phyloP scores from a whole-genome alignment of 1,140 invertebrate genomes.

The Paraescarpia echinospica region DNA sequence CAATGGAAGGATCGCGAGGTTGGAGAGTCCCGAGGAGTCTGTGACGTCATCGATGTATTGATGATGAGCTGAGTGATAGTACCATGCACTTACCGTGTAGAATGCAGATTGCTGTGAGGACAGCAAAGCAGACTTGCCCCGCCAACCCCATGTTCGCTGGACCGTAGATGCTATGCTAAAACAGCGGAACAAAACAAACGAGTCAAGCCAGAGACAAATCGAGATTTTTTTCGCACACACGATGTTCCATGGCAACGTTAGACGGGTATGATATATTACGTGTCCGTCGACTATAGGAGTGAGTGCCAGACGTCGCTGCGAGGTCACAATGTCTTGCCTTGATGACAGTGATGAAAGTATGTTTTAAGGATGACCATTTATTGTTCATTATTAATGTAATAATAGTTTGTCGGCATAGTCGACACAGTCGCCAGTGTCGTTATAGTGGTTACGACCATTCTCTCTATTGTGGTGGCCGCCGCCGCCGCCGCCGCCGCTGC shows the following conservation, averaged over 20 bases:
- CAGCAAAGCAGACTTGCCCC: neutral
- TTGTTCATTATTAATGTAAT: no score
- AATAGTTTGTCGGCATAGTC: no score
- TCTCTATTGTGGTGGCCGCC: no score
- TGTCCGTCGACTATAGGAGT: neutral
- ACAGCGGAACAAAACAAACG: neutral
- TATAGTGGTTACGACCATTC: no score
- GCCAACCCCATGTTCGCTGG: neutral
- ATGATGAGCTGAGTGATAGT: neutral
- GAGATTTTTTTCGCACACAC: neutral
- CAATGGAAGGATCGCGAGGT: no score
- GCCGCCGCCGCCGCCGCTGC: no score
- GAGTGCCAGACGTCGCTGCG: no score
- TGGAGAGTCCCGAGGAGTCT: no score
- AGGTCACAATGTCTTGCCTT: neutral
- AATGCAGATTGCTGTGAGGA: neutral
- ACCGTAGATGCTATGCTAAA: neutral
- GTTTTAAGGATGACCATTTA: no score
- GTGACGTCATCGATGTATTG: neutral
- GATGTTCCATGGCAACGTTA: neutral
- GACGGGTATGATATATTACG: neutral
- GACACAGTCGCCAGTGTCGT: neutral
- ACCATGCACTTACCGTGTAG: neutral
- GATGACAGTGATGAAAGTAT: neutral
- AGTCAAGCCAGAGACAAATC: neutral